phyloP scores from a whole-genome alignment of 2,888 invertebrate species.

The Resseliella maxima region DNA sequence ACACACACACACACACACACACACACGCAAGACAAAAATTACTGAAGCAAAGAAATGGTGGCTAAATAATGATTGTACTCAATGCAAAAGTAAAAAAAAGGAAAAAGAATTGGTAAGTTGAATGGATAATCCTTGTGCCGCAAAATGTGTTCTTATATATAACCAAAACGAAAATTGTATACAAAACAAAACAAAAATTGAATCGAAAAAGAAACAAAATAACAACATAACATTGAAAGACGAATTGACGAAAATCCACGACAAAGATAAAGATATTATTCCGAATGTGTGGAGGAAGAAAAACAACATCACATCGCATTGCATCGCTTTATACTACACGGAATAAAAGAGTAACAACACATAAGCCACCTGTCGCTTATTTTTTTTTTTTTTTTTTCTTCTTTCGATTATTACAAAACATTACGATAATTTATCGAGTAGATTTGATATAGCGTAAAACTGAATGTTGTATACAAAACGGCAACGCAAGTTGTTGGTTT shows the following conservation, averaged over 20 bases:
- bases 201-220: background rate
- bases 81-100: background rate
- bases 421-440: slow-evolving; percentile 51
- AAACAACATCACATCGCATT: background rate
- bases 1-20: too few relatives aligned
- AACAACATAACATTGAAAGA: background rate
- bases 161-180: background rate
- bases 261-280: slow-evolving; percentile 24
- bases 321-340: too few relatives aligned
- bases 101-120: background rate
- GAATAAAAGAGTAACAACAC: slow-evolving; percentile 28
- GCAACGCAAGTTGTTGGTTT: background rate
- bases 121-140: slow-evolving; percentile 16
- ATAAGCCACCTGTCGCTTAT: slow-evolving; percentile 39
- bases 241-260: slow-evolving; percentile 26
- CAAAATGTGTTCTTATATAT: background rate
- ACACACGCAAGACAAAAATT: background rate
- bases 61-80: background rate
- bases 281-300: background rate
- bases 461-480: background rate
- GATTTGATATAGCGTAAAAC: background rate
- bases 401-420: slow-evolving; percentile 27
- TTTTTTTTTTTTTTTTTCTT: background rate
- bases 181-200: background rate
- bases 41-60: background rate